Base-by-base conservation (phyloP, 2,888 invertebrate species). In the Vanessa cardui region DNA sequence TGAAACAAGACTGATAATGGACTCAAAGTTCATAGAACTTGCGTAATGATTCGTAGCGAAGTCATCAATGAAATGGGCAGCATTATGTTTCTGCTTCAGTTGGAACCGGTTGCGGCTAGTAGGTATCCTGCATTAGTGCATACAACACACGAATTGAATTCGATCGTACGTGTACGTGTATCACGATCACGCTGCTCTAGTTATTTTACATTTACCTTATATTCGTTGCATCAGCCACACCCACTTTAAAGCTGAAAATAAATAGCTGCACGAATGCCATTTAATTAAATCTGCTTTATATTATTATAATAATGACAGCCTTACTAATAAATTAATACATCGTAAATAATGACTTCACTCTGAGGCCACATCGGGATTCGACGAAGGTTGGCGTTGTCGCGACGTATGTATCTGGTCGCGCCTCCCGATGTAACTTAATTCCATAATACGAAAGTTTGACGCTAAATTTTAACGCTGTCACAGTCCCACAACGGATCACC, bases 11-110 rank as follows among this genome's bases (percentile, higher is more conserved):
- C 50, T 26, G 3, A 31, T 54, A 54, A 54, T 31, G 31, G 31
- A 31, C 33, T 12, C 31, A 31, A 31, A 54, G 54, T 54, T 54
- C 54, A 54, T 2, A 54, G 31, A 54, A 54, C 71, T 86, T 84
- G 80, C 82, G 81, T 85, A 88, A 88, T 80, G 75, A 76, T 83
- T 84, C 82, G 83, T 82, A 83, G 62, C 56, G 56, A 71, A 68
- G 78, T 77, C 80, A 82, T 83, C 82, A 80, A 78, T 80, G 80
- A 80, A 83, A 84, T 66, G 66, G 82, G 80, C 81, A 77, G 81
- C 77, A 85, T 87, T 87, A 86, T 89, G 75, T 75, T 21, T 50
- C 21, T 89, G 75, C 75, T 21, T 50, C 21, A 21, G 50, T 58
- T 50, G 77, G 7, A 33, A 54, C 31, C 54, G 54, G n/a, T 33